Evolutionary conservation across 37 sponge, comb jelly and placozoan species (phyloP).

Genomic region (Chondrosia reniformis): DNA sequence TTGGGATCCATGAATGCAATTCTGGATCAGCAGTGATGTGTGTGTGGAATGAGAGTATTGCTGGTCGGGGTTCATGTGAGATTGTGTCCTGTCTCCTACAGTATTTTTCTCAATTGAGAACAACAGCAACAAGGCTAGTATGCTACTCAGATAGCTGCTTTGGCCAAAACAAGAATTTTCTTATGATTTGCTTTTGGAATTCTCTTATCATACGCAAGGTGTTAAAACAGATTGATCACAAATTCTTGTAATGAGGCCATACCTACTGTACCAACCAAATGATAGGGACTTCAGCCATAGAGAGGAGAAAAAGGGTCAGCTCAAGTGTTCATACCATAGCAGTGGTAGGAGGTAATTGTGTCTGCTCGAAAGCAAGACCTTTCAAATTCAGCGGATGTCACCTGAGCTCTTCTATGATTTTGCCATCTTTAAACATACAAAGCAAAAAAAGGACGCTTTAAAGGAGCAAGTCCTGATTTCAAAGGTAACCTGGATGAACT

Average conservation of each 20-base stretch:
- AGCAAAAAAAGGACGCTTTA: background rate
- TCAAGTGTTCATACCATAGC: too few relatives aligned
- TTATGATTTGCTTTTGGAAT: slow-evolving; percentile 21
- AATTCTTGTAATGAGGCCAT: slow-evolving; percentile 40
- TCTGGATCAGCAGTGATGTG: slow-evolving; percentile 8
- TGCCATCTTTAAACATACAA: background rate
- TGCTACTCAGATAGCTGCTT: slow-evolving; percentile 29
- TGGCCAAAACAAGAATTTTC: slow-evolving; percentile 33
- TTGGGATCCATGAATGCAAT: slow-evolving; percentile 32
- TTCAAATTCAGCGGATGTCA: background rate
- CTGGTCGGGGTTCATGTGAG: slow-evolving; percentile 30
- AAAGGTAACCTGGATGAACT: slow-evolving; percentile 1
- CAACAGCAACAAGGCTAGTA: slow-evolving; percentile 12
- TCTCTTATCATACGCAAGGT: slow-evolving; percentile 14
- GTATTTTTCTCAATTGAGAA: background rate
- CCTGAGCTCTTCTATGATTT: background rate
- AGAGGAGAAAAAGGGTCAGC: too few relatives aligned
- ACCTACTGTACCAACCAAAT: slow-evolving; percentile 36
- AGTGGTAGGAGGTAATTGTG: too few relatives aligned
- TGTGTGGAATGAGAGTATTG: slow-evolving; percentile 35
- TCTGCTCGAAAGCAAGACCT: background rate
- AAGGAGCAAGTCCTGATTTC: background rate
- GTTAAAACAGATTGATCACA: slow-evolving; percentile 31
- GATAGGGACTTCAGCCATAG: slow-evolving; percentile 9
- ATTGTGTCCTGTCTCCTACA: slow-evolving; percentile 18